Evolutionary conservation across 2,113 vertebrate genomes (phyloP).

Genomic region (Chionis minor): DNA sequence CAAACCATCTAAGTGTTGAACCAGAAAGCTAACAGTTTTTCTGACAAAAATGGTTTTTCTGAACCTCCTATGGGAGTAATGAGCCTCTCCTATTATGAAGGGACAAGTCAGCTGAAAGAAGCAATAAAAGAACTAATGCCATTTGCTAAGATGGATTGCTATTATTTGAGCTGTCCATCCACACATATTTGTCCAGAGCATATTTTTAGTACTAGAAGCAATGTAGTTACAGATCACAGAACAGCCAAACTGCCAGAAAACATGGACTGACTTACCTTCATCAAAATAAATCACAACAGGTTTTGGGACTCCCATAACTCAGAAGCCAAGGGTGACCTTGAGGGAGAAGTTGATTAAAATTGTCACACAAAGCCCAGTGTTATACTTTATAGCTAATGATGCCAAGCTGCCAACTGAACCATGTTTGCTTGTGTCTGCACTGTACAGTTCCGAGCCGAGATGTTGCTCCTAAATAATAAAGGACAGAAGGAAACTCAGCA

Average conservation of each 20-base stretch:
- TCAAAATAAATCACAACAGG: constrained; percentile 69
- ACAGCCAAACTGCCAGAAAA: constrained; percentile 57
- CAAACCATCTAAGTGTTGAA: neutral
- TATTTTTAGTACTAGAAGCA: constrained; percentile 59
- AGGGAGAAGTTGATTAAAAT: constrained; percentile 66
- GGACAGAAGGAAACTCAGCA: neutral
- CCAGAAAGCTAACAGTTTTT: constrained; percentile 8
- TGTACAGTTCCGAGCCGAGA: neutral
- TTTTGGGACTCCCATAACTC: constrained; percentile 59
- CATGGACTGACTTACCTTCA: constrained; percentile 62
- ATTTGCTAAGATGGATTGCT: constrained; percentile 61
- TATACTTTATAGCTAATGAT: constrained; percentile 46
- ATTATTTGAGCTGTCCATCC: constrained; percentile 62
- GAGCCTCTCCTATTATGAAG: constrained; percentile 30
- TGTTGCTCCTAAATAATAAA: neutral
- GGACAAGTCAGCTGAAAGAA: constrained; percentile 54
- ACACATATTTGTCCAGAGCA: constrained; percentile 14
- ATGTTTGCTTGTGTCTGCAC: neutral
- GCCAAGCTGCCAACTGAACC: constrained; percentile 16
- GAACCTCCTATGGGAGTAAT: constrained; percentile 7
- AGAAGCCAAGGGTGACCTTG: constrained; percentile 68
- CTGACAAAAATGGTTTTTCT: neutral
- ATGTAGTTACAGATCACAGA: constrained; percentile 68
- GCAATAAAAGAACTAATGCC: constrained; percentile 42
- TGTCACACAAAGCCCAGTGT: constrained; percentile 42